Evolutionary conservation across 2,888 invertebrate genomes (phyloP).

Genomic region (Rhagium mordax): DNA sequence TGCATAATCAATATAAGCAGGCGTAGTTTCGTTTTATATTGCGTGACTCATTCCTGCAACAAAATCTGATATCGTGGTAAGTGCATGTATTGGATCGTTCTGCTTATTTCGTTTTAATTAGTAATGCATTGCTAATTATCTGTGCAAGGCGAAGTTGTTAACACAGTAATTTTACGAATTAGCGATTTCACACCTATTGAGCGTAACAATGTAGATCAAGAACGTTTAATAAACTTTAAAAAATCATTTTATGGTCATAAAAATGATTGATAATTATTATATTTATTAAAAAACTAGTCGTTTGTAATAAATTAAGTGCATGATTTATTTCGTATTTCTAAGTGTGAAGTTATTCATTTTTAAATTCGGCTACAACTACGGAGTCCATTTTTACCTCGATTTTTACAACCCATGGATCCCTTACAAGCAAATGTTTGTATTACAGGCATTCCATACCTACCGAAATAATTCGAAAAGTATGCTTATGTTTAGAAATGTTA

Average conservation of each 20-base stretch:
- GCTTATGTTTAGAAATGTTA: no score
- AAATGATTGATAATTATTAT: not conserved
- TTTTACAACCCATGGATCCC: no score
- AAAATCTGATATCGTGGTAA: not conserved
- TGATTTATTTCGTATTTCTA: no score
- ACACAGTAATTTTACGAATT: conserved; percentile 4
- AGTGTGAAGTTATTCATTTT: no score
- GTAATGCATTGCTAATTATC: conserved; percentile 5
- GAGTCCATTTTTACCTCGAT: no score
- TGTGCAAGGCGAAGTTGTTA: not conserved
- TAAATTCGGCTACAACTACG: no score
- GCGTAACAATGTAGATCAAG: conserved; percentile 1
- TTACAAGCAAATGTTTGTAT: no score
- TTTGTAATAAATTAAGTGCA: no score
- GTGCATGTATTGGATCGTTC: not conserved
- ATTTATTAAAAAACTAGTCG: no score
- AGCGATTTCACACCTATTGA: conserved; percentile 9
- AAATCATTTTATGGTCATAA: not conserved
- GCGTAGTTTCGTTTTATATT: not conserved
- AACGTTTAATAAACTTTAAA: not conserved
- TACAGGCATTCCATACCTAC: no score
- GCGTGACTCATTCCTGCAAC: not conserved
- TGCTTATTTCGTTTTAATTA: not conserved
- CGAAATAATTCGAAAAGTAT: no score
- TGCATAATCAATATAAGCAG: not conserved